These are phyloP conservation scores for Diceros bicornis DNA, from an alignment of 2,797 vertebrate species.

Conservation along the genomic window DNA sequence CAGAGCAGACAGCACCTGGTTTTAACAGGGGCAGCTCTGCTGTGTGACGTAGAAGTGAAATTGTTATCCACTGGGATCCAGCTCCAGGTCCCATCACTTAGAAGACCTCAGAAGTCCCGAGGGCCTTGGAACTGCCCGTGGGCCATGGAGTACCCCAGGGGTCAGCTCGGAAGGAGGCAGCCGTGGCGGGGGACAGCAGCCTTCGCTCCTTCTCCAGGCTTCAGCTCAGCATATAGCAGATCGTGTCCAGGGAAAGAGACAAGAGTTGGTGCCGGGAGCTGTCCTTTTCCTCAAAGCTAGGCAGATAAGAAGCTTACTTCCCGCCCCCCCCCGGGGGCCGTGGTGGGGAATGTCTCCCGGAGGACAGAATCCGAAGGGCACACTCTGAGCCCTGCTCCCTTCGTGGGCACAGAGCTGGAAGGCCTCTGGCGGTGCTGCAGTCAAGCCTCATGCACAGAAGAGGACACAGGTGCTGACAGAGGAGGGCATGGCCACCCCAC, in stretches of 20 bases:
- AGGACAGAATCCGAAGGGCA: too few relatives aligned
- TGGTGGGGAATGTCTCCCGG: background rate
- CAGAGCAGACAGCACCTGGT: background rate
- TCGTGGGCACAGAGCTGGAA: background rate
- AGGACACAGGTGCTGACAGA: too few relatives aligned
- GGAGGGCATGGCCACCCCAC: too few relatives aligned
- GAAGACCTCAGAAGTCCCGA: background rate
- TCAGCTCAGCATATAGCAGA: background rate
- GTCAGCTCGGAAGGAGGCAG: background rate
- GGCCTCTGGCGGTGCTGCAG: too few relatives aligned
- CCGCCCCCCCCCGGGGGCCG: too few relatives aligned
- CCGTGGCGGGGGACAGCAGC: background rate
- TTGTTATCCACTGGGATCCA: background rate
- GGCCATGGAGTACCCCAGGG: background rate
- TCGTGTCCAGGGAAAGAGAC: background rate
- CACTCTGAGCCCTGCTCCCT: too few relatives aligned
- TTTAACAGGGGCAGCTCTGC: background rate
- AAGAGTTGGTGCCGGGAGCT: too few relatives aligned
- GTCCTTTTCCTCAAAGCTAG: background rate
- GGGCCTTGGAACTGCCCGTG: background rate
- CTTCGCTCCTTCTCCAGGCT: background rate
- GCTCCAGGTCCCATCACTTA: background rate
- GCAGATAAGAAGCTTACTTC: background rate
- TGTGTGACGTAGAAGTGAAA: fast-evolving
- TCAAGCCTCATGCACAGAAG: too few relatives aligned